Percentiles rank a stretch among this genome's conserved stretches.
These are phyloP conservation scores for Achroia grisella DNA, from an alignment of 1,140 invertebrate genomes.

Conservation along the genomic window DNA sequence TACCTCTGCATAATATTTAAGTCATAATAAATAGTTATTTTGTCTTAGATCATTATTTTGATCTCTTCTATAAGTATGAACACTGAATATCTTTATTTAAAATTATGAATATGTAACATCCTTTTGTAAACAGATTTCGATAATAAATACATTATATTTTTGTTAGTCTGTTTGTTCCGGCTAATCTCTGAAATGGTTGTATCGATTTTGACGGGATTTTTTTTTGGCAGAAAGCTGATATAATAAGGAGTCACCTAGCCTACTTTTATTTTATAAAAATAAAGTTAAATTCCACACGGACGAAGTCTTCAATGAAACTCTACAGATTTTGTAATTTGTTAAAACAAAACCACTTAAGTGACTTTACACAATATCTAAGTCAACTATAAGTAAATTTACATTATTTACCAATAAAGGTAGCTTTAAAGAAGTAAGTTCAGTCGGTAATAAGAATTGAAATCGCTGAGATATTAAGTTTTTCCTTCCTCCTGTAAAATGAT, in stretches of 20 bases:
- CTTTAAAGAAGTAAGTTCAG: constrained; percentile 1
- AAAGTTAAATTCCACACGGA: no score
- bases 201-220: no score
- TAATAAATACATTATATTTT: background rate
- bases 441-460: constrained; percentile 3
- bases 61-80: background rate
- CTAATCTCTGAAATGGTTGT: no score
- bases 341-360: background rate
- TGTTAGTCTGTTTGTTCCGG: no score
- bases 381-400: background rate
- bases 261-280: no score
- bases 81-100: background rate
- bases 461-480: constrained; percentile 10
- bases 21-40: background rate
- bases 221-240: no score
- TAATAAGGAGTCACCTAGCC: no score
- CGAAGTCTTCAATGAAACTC: background rate
- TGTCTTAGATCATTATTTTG: background rate
- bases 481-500: constrained; percentile 14
- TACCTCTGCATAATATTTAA: background rate
- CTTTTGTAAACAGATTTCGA: background rate
- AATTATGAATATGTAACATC: background rate
- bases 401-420: background rate
- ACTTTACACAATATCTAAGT: background rate
- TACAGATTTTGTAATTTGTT: constrained; percentile 2